Percentiles rank a stretch among this genome's conserved stretches.
phyloP scores from a whole-genome alignment of 2,797 vertebrate species.

The Karalla daura region DNA sequence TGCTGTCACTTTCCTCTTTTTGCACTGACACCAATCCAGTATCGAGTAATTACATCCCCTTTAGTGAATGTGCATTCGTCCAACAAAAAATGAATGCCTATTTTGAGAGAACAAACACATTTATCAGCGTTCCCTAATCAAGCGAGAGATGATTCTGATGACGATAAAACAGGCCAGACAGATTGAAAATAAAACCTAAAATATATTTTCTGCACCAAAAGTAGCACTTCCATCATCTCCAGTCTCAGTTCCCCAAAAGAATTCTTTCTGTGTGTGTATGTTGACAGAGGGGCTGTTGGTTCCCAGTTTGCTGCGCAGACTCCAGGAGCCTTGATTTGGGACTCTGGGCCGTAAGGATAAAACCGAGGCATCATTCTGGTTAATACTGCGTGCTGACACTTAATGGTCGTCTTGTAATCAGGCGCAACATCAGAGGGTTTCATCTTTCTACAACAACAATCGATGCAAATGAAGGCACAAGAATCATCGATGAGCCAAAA shows the following conservation, averaged over 20 bases:
- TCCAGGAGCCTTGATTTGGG: not conserved
- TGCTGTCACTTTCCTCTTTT: slow-evolving; percentile 8
- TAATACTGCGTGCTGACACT: too few species aligned
- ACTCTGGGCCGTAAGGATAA: not conserved
- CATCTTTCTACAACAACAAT: too few species aligned
- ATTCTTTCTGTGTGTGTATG: not conserved
- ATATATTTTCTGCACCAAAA: too few species aligned
- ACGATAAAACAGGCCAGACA: too few species aligned
- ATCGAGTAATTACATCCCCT: not conserved
- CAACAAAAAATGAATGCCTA: not conserved
- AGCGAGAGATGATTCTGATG: too few species aligned
- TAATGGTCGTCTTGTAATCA: too few species aligned
- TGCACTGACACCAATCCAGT: not conserved
- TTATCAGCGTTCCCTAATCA: too few species aligned
- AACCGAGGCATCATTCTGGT: not conserved
- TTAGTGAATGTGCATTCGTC: not conserved
- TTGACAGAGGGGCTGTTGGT: too few species aligned
- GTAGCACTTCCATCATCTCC: fast-evolving
- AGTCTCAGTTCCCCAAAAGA: not conserved
- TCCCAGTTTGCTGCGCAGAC: not conserved
- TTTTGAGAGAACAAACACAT: not conserved
- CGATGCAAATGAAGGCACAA: too few species aligned
- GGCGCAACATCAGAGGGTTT: too few species aligned
- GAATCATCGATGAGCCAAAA: too few species aligned
- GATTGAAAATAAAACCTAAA: too few species aligned